Conservation (phyloP, 2,888 invertebrate species). For the Troides helena region DNA sequence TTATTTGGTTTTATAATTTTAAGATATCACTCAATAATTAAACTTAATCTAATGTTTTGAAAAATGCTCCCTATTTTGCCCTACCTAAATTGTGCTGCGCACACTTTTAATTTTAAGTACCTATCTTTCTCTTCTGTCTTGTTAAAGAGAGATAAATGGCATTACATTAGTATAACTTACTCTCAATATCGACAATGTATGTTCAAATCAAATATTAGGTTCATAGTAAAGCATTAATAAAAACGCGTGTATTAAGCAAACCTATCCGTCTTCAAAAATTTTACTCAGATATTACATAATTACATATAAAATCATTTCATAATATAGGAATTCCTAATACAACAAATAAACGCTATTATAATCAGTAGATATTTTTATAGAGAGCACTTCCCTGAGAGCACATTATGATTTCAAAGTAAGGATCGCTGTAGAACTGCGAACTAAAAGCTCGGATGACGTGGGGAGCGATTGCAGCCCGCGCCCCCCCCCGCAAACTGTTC, state of each 20-base stretch:
- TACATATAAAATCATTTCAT: too few species aligned
- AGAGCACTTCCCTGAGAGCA: slow-evolving; percentile 32
- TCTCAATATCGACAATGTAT: too few species aligned
- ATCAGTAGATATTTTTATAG: slow-evolving; percentile 47
- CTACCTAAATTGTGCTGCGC: too few species aligned
- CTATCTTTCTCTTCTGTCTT: too few species aligned
- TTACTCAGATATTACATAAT: too few species aligned
- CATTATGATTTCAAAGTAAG: slow-evolving; percentile 64
- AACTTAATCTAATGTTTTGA: background rate
- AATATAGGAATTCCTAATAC: background rate
- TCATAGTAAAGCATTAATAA: too few species aligned
- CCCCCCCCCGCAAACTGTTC: slow-evolving; percentile 66
- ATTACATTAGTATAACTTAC: too few species aligned
- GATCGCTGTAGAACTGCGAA: slow-evolving; percentile 69
- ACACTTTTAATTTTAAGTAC: too few species aligned
- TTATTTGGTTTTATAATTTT: slow-evolving; percentile 10
- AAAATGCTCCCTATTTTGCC: background rate
- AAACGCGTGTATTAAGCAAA: too few species aligned
- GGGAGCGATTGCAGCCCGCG: slow-evolving; percentile 37
- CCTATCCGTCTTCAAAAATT: too few species aligned
- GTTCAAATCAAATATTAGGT: too few species aligned
- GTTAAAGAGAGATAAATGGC: too few species aligned
- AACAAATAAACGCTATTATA: slow-evolving; percentile 15
- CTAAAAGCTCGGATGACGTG: slow-evolving; percentile 76
- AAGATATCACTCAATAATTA: slow-evolving; percentile 7